These are phyloP conservation scores for Meleagris gallopavo DNA, from an alignment of 2,113 vertebrate species.

Conservation along the genomic window DNA sequence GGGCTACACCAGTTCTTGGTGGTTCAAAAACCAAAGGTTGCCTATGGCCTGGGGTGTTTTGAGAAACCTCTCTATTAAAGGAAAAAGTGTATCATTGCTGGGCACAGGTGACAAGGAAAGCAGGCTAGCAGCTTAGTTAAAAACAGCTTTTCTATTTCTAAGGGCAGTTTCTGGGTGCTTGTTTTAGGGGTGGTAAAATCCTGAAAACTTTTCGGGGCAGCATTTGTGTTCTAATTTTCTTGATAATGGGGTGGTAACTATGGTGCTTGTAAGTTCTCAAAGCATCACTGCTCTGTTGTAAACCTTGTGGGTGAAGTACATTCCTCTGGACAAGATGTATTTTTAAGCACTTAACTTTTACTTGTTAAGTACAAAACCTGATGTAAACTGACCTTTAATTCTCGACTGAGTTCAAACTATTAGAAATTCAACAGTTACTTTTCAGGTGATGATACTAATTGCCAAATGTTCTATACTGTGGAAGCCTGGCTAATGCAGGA, in stretches of 20 bases:
- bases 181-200: neutral
- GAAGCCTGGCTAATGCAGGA: neutral
- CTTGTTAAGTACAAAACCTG: conserved; percentile 19
- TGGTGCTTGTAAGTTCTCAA: neutral
- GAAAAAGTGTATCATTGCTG: conserved; percentile 8
- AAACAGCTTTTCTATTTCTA: conserved; percentile 57
- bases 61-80: conserved; percentile 39
- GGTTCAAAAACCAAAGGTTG: conserved; percentile 1
- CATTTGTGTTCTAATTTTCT: neutral
- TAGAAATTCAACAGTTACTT: neutral
- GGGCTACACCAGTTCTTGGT: neutral
- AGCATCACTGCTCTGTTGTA: neutral
- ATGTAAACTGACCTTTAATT: conserved; percentile 38
- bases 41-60: conserved; percentile 11
- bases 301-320: neutral
- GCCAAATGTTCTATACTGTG: neutral
- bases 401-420: neutral
- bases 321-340: neutral
- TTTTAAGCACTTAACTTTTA: conserved; percentile 27
- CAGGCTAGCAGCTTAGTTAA: conserved; percentile 28
- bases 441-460: neutral
- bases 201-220: conserved; percentile 1
- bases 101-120: conserved; percentile 37
- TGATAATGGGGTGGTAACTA: neutral
- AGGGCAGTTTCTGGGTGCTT: conserved; percentile 1